These are phyloP conservation scores for Bostrychus sinensis DNA, from an alignment of 2,113 vertebrate species.

Conservation along the genomic window DNA sequence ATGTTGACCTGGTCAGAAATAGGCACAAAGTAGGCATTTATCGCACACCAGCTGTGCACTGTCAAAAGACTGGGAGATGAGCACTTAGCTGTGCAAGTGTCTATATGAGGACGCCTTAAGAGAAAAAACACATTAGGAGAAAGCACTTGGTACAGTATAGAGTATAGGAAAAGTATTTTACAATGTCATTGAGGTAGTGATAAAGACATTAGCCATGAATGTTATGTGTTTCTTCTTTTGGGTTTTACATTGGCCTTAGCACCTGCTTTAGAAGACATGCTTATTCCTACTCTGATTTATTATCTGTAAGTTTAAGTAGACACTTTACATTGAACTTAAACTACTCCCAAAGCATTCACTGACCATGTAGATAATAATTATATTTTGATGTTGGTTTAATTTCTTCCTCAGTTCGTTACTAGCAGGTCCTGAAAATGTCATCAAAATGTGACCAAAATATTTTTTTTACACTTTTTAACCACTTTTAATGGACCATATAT, in stretches of 20 bases:
- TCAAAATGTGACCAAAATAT: too few relatives aligned
- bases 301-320: slow-evolving; percentile 99
- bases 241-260: slow-evolving; percentile 85
- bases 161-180: background rate
- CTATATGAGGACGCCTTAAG: slow-evolving; percentile 29
- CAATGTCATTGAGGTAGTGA: background rate
- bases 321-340: slow-evolving; percentile 46
- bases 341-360: slow-evolving; percentile 17
- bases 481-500: slow-evolving; percentile 48
- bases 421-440: too few relatives aligned
- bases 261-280: slow-evolving; percentile 98
- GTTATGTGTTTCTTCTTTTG: slow-evolving; percentile 87
- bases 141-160: background rate
- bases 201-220: slow-evolving; percentile 53
- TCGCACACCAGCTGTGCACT: background rate
- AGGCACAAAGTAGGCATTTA: background rate
- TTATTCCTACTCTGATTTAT: slow-evolving; percentile 99
- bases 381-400: slow-evolving; percentile 31
- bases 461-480: slow-evolving; percentile 55
- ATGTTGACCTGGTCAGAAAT: background rate
- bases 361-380: slow-evolving; percentile 24
- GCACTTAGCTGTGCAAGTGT: slow-evolving; percentile 11
- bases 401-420: too few relatives aligned
- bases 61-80: slow-evolving; percentile 6
- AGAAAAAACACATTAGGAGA: too few relatives aligned